Base-by-base conservation (phyloP, 2,888 invertebrate species). In the Malacosoma neustria region DNA sequence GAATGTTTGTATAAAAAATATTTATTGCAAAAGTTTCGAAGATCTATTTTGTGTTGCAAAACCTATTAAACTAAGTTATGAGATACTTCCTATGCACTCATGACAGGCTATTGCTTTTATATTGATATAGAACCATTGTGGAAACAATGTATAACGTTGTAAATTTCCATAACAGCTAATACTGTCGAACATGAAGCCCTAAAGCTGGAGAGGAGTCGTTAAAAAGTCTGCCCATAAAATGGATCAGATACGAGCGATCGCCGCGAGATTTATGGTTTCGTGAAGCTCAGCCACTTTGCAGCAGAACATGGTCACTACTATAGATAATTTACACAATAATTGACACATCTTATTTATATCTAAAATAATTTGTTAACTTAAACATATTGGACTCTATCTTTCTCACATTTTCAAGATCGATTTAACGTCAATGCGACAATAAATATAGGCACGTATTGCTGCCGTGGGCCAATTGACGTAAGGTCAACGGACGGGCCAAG, bases 151-250 rank as follows among this genome's bases (percentile, higher is more conserved):
- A 36, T 38, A 42, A 48, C 43, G 41, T 50, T 43, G 34, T 29
- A 34, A 46, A 55, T 54, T 57, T 55, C 39, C 56, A 57, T 57
- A 54, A 56, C 53, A 40, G 51, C 43, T 49, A 47, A 52, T 54
- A 47, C 36, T 41, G 37, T 33, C 39, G 46, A 39, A 40, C 39
- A 47, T 40, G 39, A 36, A 33, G 40, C 36, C 33, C 36, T 48
- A 52, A 39, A 40, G 43, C 45, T 51, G 33, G 47, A 63, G 54
- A 39, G 45, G 41, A 52, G 56, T 57, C 57, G 62, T 71, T 72
- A 67, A 68, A 64, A 71, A 67, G 61, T 66, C 56, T 51, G 46
- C 44, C 51, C 58, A 64, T 67, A 66, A 72, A 73, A 54, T 51
- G 61, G 62, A 62, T 68, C 63, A 61, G 61, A 57, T 55, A 51